A percentile compares a stretch with the other conserved stretches of the same genome.
These are phyloP conservation scores for Pagetopsis macropterus DNA, from an alignment of 2,797 vertebrate genomes.

Conservation along the genomic window DNA sequence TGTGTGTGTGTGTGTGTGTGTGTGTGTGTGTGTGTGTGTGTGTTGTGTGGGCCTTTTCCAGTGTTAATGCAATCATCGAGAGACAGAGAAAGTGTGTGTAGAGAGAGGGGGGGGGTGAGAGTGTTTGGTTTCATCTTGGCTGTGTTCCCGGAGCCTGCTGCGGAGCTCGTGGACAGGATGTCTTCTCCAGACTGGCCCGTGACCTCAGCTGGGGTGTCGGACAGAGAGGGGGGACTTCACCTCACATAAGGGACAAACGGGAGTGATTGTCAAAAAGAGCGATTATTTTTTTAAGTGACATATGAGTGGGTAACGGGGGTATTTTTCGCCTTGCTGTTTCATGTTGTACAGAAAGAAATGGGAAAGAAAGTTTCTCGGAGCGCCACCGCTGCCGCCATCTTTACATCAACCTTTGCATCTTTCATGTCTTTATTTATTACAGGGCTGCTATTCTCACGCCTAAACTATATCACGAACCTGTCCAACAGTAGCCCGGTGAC, in stretches of 20 bases:
- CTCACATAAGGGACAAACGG: conserved; percentile 51
- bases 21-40: conserved; percentile 58
- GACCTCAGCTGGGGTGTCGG: conserved; percentile 17
- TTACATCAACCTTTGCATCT: conserved; percentile 84
- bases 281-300: conserved; percentile 75
- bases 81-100: conserved; percentile 25
- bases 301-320: conserved; percentile 70
- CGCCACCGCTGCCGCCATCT: conserved; percentile 87
- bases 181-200: conserved; percentile 28
- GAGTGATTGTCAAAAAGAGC: conserved; percentile 65
- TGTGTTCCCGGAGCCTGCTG: conserved; percentile 36
- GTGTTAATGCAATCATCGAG: conserved; percentile 95
- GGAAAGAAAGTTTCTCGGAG: conserved; percentile 77
- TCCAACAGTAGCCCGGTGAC: conserved; percentile 66
- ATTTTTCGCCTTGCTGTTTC: conserved; percentile 83
- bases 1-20: conserved; percentile 60
- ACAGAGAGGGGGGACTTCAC: conserved; percentile 22
- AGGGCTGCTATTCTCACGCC: conserved; percentile 97
- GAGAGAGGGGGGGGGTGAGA: conserved; percentile 32
- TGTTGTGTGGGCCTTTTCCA: conserved; percentile 89
- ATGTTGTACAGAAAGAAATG: conserved; percentile 75
- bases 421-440: conserved; percentile 97
- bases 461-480: conserved; percentile 90
- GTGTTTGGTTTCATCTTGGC: conserved; percentile 31
- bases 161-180: conserved; percentile 46